Evolutionary conservation across 2,888 invertebrate species (phyloP).

Genomic region (Tortrix viridana): DNA sequence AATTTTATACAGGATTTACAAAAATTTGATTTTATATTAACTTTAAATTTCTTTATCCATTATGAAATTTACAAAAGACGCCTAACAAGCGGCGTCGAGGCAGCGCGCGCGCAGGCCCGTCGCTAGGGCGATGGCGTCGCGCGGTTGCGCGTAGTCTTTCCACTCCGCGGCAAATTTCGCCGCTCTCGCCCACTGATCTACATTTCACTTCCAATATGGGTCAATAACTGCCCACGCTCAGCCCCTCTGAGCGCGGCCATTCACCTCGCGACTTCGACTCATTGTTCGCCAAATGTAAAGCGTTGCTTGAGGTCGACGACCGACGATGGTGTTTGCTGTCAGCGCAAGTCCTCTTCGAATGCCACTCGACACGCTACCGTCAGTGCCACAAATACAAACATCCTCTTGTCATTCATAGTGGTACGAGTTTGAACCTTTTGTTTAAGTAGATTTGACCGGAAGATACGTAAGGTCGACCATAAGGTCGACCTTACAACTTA

Average conservation of each 20-base stretch:
- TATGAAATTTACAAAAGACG: not conserved
- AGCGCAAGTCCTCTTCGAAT: slow-evolving; percentile 73
- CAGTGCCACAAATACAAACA: slow-evolving; percentile 65
- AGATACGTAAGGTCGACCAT: no score
- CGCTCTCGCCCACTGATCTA: slow-evolving; percentile 85
- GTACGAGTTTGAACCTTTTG: slow-evolving; percentile 13
- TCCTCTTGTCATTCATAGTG: slow-evolving; percentile 53
- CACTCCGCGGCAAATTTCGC: slow-evolving; percentile 78
- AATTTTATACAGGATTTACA: no score
- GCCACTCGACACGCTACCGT: slow-evolving; percentile 73
- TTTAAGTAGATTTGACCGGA: no score
- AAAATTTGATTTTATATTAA: not conserved
- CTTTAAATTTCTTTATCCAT: not conserved
- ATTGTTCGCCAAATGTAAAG: slow-evolving; percentile 84
- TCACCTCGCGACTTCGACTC: slow-evolving; percentile 83
- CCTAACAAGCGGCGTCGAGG: slow-evolving; percentile 13
- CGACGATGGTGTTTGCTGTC: slow-evolving; percentile 69
- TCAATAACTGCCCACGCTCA: slow-evolving; percentile 84
- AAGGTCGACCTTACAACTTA: no score
- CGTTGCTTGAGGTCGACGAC: slow-evolving; percentile 73
- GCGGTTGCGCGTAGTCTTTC: slow-evolving; percentile 49
- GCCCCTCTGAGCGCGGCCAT: slow-evolving; percentile 80
- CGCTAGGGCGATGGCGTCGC: slow-evolving; percentile 42
- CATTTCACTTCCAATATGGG: slow-evolving; percentile 84
- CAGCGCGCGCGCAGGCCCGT: slow-evolving; percentile 16